A percentile compares a stretch with the other conserved stretches of the same genome.
These are phyloP conservation scores for Arge pagana DNA, from an alignment of 2,888 invertebrate species.

Conservation along the genomic window DNA sequence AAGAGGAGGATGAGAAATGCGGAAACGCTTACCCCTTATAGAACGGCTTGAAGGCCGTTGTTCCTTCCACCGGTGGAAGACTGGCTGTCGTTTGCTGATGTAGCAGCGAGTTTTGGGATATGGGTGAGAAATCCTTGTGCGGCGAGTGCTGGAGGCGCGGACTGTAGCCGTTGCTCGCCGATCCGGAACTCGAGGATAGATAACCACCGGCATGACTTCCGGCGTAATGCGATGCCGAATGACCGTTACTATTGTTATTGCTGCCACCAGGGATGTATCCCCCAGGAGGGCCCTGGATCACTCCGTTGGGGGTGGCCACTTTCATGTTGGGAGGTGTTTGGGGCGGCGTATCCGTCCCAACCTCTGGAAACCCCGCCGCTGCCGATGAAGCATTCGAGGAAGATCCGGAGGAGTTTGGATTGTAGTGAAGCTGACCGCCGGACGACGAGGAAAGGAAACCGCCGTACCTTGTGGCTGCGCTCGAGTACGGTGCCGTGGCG, in stretches of 20 bases:
- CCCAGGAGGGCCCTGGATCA: slow-evolving; percentile 63
- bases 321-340: slow-evolving; percentile 95
- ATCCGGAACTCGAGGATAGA: slow-evolving; percentile 60
- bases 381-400: slow-evolving; percentile 64
- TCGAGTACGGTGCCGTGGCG: slow-evolving; percentile 56
- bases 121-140: slow-evolving; percentile 55
- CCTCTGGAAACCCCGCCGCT: slow-evolving; percentile 84
- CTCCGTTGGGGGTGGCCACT: slow-evolving; percentile 69
- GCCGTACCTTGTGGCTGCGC: slow-evolving; percentile 57
- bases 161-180: slow-evolving; percentile 61
- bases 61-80: slow-evolving; percentile 54
- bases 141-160: slow-evolving; percentile 60
- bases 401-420: slow-evolving; percentile 52
- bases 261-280: slow-evolving; percentile 71
- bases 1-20: slow-evolving; percentile 21
- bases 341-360: slow-evolving; percentile 87
- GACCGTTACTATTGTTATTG: slow-evolving; percentile 51
- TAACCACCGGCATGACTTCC: slow-evolving; percentile 58
- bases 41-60: slow-evolving; percentile 83
- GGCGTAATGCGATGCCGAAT: slow-evolving; percentile 40
- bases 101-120: slow-evolving; percentile 50
- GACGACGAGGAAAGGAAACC: slow-evolving; percentile 56
- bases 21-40: slow-evolving; percentile 79
- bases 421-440: slow-evolving; percentile 53
- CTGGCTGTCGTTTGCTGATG: slow-evolving; percentile 55